Base-by-base conservation (phyloP, 2,113 vertebrate genomes). In the Beaufortia kweichowensis region DNA sequence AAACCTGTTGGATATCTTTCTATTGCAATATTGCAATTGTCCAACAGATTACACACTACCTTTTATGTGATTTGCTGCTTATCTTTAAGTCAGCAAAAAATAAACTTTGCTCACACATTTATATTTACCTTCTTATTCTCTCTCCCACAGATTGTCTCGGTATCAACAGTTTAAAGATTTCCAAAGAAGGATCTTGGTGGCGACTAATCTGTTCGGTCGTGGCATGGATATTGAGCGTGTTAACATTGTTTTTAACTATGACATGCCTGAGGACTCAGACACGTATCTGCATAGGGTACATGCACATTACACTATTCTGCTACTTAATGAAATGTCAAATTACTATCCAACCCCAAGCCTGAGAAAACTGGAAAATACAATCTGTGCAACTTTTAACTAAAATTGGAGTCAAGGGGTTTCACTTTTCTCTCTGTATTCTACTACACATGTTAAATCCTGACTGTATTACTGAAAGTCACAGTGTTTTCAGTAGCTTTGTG, bases 141-240 rank as follows among this genome's bases (percentile, higher is more conserved):
- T 64, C 1, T 43, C 7, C 6, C 11, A 1, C 76, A 95, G 94
- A 76, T 86, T 95, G 26, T 94, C 94, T 0, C 90, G 93, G 10
- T 96, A 95, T 76, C 94, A 96, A 85, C 94, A 95, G 87, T 96
- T 96, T 53, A 96, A 96, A 85, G 94, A 96, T 85, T 96, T 96
- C 84, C 94, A 95, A 89, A 84, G 93, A 41, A 89, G 94, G 46
- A 95, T 96, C 79, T 84, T 96, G 83, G 94, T 95, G 66, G 94
- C 94, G 29, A 96, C 94, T 7, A 95, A 96, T 80, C 90, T 96
- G 33, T 96, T 96, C 28, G 94, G 94, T n/a, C 87, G 94, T n/a
- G 94, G 94, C 12, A 95, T 96, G 94, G 94, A 96, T 78, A 95
- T 96, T 1, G 94, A 95, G 77, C 89, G 94, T 3, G 94, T 96